Evolutionary conservation across 2,888 invertebrate species (phyloP).

Genomic region (Trichopoda pennipes): DNA sequence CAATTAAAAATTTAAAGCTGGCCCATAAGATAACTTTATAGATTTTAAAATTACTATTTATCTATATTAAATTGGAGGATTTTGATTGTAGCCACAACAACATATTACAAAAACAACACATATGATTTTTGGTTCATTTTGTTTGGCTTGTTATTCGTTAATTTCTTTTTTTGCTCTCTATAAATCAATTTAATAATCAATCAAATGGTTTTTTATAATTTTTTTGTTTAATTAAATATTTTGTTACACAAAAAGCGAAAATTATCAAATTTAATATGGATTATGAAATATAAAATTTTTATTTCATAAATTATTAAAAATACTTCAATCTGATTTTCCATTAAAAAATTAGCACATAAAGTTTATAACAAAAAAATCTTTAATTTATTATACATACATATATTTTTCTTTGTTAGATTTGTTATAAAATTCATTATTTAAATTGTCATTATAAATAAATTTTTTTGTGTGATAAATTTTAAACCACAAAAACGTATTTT

Average conservation of each 20-base stretch:
- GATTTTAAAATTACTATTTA: too few species aligned
- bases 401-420: neutral
- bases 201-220: too few species aligned
- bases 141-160: too few species aligned
- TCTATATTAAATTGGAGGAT: too few species aligned
- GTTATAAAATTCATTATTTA: slow-evolving; percentile 28
- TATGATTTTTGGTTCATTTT: too few species aligned
- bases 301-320: neutral
- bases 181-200: too few species aligned
- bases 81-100: neutral
- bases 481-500: slow-evolving; percentile 29
- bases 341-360: slow-evolving; percentile 11
- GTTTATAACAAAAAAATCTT: neutral
- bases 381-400: slow-evolving; percentile 5
- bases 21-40: too few species aligned
- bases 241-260: slow-evolving; percentile 3
- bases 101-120: too few species aligned
- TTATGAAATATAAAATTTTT: neutral
- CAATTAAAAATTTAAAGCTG: too few species aligned
- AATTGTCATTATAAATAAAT: slow-evolving; percentile 41
- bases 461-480: slow-evolving; percentile 1
- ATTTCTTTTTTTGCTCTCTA: too few species aligned
- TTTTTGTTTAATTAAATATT: slow-evolving; percentile 19
- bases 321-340: neutral
- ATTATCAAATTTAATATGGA: slow-evolving; percentile 16